Base-by-base conservation (phyloP, 2,113 vertebrate species). In the Cottus gobio region DNA sequence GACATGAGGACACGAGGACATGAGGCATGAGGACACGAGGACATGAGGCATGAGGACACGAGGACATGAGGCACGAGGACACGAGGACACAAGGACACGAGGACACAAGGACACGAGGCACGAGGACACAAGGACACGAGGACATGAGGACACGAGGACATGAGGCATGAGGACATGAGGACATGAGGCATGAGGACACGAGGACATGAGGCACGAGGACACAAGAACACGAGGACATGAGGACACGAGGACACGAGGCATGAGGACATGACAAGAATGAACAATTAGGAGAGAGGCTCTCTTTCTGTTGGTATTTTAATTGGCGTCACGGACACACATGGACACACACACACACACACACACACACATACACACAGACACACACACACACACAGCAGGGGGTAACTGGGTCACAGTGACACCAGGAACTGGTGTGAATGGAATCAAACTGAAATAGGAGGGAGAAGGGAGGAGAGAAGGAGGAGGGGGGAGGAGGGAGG, bases 321-420 rank as follows among this genome's bases (percentile, higher is more conserved):
- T 75, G 31, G 58, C 56, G 75, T 56, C 68, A 67, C 22, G n/a
- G 22, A 52, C 18, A 70, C 34, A 61, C 44, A 54, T 22, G 64
- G 26, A 74, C 58, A 50, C 9, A 56, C 60, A 54, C 34, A 46
- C 20, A 70, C 34, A 61, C 44, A 54, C 30, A 75, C 37, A 57
- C 60, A 54, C 22, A 56, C 30, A 52, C 34, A 74, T 39, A 48
- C 16, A 52, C 56, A 58, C 50, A 52, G 12, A 64, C 63, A 57
- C 46, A 65, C 34, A 44, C 34, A 64, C 36, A 75, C 39, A 48
- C 46, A 65, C 50, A 54, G 1, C 48, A 16, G 67, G 67, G 34
- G 46, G 24, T 57, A 77, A 28, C 75, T 79, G 83, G 83, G 77
- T 85, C 78, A 85, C 34, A 71, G 83, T 60, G 67, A 58, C 65